A percentile compares a stretch with the other conserved stretches of the same genome.
Evolutionary conservation across 1,140 invertebrate genomes (phyloP).

Genomic region (Planococcus citri): DNA sequence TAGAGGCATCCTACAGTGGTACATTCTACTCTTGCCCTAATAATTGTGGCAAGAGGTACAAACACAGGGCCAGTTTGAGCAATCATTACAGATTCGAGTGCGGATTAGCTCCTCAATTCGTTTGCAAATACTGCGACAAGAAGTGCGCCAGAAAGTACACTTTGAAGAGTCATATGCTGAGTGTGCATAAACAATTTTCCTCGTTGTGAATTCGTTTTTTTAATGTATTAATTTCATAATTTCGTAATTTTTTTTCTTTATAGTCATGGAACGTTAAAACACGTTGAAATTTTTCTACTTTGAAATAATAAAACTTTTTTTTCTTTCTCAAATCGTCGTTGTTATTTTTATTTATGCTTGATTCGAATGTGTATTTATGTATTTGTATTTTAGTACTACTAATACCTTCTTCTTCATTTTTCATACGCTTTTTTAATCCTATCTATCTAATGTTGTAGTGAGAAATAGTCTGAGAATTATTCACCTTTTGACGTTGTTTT

Average conservation of each 20-base stretch:
- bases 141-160: constrained; percentile 35
- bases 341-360: too few species aligned
- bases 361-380: too few species aligned
- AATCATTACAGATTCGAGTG: constrained; percentile 37
- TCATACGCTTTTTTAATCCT: too few species aligned
- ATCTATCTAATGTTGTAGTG: too few species aligned
- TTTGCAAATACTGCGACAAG: constrained; percentile 42
- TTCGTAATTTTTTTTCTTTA: background rate
- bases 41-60: constrained; percentile 22
- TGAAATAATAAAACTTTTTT: too few species aligned
- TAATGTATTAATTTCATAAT: background rate
- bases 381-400: too few species aligned
- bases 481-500: too few species aligned
- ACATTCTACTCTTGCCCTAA: constrained; percentile 14
- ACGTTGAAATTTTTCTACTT: too few species aligned
- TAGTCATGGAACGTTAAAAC: too few species aligned
- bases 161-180: constrained; percentile 34
- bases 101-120: constrained; percentile 41
- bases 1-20: background rate
- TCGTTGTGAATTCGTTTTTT: background rate
- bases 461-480: too few species aligned
- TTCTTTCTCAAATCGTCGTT: too few species aligned
- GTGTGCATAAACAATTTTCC: constrained; percentile 31
- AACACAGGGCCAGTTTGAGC: constrained; percentile 31
- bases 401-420: too few species aligned